phyloP scores from a whole-genome alignment of 2,888 invertebrate genomes.

The Volucella inflata region DNA sequence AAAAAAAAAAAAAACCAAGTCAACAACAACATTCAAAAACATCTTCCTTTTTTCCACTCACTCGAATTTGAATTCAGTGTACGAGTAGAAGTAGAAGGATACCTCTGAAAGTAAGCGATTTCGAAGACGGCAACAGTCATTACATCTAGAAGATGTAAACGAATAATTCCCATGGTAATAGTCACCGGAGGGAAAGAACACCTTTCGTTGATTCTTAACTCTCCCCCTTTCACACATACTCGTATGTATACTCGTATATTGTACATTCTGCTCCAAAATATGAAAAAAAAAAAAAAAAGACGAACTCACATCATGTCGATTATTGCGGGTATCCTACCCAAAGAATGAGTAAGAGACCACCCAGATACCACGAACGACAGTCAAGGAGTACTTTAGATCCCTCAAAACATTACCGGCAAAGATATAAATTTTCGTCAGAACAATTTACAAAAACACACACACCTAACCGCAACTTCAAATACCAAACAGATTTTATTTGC shows the following conservation, averaged over 20 bases:
- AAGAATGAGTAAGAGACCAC: background rate
- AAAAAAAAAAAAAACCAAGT: no score
- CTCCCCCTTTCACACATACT: background rate
- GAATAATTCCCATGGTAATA: conserved; percentile 52
- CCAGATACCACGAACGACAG: conserved; percentile 5
- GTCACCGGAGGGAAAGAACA: conserved; percentile 4
- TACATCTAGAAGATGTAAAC: conserved; percentile 41
- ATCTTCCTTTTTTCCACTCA: background rate
- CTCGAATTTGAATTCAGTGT: conserved; percentile 9
- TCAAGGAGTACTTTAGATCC: conserved; percentile 9
- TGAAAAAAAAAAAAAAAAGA: background rate
- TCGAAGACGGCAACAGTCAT: conserved; percentile 28
- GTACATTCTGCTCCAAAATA: no score
- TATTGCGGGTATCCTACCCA: conserved; percentile 31
- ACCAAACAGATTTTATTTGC: conserved; percentile 66
- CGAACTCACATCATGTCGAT: conserved; percentile 38
- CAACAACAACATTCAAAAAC: no score
- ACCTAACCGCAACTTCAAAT: conserved; percentile 24
- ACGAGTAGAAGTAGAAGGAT: background rate
- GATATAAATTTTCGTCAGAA: conserved; percentile 40
- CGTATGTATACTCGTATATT: no score
- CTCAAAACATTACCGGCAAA: conserved; percentile 21
- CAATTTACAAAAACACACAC: conserved; percentile 41
- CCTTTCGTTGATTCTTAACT: background rate
- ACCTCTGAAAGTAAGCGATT: conserved; percentile 20